These are phyloP conservation scores for Panagrolaimus sp. DNA, from an alignment of 1,140 invertebrate species.

Conservation along the genomic window DNA sequence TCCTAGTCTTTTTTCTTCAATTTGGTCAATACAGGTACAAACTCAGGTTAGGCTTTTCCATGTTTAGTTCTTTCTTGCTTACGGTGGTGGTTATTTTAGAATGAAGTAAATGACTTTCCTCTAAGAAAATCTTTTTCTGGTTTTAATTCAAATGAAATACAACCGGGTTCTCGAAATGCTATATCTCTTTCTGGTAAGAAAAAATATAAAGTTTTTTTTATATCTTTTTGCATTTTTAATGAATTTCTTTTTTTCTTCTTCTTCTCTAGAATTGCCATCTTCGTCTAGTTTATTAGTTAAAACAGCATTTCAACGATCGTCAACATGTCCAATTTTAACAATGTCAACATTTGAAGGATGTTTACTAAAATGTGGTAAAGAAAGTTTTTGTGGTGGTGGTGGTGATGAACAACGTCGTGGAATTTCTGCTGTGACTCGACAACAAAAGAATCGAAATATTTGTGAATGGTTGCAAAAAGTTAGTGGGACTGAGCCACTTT, in stretches of 20 bases:
- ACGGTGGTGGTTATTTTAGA: neutral
- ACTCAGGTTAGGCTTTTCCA: neutral
- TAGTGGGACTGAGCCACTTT: neutral
- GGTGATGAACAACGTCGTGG: too few relatives aligned
- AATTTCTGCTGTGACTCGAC: neutral
- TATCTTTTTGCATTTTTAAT: conserved; percentile 12
- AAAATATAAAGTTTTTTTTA: neutral
- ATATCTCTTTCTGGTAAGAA: conserved; percentile 10
- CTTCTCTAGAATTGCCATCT: neutral
- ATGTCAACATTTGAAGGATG: too few relatives aligned
- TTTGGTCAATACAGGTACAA: conserved; percentile 15
- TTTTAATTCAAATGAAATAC: neutral
- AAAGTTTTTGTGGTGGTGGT: too few relatives aligned
- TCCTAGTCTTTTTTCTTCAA: conserved; percentile 8
- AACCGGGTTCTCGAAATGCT: conserved; percentile 7
- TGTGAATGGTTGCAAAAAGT: conserved; percentile 12
- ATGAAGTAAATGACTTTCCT: conserved; percentile 14
- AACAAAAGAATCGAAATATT: conserved; percentile 11
- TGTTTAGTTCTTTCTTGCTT: too few relatives aligned
- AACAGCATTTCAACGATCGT: conserved; percentile 1
- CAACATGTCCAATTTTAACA: conserved; percentile 9
- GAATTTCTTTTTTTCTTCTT: neutral
- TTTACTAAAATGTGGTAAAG: too few relatives aligned
- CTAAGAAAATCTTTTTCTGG: neutral
- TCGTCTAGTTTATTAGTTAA: neutral